Base-by-base conservation (phyloP, 2,888 invertebrate genomes). In the Protodeltote pygarga region DNA sequence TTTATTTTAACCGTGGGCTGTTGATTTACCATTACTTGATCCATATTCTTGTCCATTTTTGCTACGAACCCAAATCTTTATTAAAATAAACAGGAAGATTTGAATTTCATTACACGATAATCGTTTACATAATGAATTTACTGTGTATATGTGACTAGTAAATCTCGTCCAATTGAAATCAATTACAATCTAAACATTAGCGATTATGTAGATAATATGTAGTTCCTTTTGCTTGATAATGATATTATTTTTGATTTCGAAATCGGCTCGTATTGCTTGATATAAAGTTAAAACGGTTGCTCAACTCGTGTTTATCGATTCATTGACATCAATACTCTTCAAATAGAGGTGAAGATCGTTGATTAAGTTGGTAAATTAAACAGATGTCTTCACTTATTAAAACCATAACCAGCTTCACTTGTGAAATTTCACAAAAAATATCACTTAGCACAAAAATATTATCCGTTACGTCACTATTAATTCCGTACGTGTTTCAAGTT, bases 21-120 rank as follows among this genome's bases (percentile, higher is more conserved):
- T 19, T 50, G 50, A 16, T 27, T 58, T 25, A 54, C 50, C n/a
- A 37, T 10, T 5, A 35, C 35, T 10, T 31, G 3, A 3, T 14
- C 31, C 1, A 24, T 44, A 8, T 61, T 65, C 17, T 66, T 71
- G 44, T 75, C 59, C 78, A 79, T 77, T 13, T 24, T 52, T 16
- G 1, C 8, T 24, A 13, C 19, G 35, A 11, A 14, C 13, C 27
- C 8, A 5, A 28, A 31, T 23, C 11, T 31, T 40, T 10, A n/a
- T n/a, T 5, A 25, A 2, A 8, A 29, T 55, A 15, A 52, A 40
- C 8, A 24, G 33, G 39, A 42, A 34, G 2, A 27, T 5, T 34
- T 47, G 4, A 11, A 33, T 29, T 42, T 10, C 5, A 40, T 24
- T 19, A 28, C 10, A 20, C 25, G 29, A 41, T 41, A 25, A 59